A percentile compares a stretch with the other conserved stretches of the same genome.
Conservation (phyloP, 2,113 vertebrate species). For the Sialia sialis region DNA sequence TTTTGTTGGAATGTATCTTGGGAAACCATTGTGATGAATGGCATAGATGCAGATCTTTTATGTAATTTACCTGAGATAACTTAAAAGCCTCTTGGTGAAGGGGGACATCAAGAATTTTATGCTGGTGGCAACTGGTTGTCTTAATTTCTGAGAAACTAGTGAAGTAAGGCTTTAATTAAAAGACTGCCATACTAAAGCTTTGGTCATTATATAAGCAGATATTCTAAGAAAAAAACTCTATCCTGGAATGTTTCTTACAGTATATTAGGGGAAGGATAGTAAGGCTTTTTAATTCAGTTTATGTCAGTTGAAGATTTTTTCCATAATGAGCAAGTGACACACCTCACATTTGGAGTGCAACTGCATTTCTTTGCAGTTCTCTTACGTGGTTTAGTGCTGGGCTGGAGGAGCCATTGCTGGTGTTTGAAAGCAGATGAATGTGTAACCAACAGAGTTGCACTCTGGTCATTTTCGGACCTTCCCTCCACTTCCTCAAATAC, state of each 20-base stretch:
- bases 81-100: neutral
- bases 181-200: neutral
- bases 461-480: neutral
- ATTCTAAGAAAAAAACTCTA: neutral
- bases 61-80: neutral
- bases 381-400: neutral
- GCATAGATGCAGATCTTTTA: neutral
- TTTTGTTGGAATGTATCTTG: neutral
- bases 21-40: neutral
- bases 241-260: neutral
- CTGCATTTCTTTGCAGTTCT: neutral
- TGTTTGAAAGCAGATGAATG: neutral
- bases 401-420: neutral
- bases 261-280: neutral
- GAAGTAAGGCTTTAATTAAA: neutral
- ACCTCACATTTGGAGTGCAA: neutral
- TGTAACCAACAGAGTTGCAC: neutral
- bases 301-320: neutral
- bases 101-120: neutral
- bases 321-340: neutral
- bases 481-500: neutral
- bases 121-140: neutral
- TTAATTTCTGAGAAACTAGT: neutral
- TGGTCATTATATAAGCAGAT: neutral
- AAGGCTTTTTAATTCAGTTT: neutral